Base-by-base conservation (phyloP, 1,140 invertebrate genomes). In the Tetranychus urticae region DNA sequence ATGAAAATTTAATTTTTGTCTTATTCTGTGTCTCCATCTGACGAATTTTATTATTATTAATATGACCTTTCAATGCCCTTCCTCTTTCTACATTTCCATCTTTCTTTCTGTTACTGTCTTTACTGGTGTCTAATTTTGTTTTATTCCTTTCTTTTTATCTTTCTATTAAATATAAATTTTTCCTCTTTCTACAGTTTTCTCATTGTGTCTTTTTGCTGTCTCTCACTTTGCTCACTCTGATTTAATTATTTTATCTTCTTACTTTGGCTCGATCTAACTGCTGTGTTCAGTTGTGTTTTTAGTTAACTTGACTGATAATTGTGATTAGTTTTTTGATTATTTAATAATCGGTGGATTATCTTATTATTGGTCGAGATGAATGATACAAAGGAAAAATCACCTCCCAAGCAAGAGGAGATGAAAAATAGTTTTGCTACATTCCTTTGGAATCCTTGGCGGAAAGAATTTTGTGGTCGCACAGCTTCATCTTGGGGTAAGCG, bases 401-500 rank as follows among this genome's bases (percentile, higher is more conserved):
- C 13, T 31, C 23, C 31, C 31, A 57, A 57, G 14, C n/a, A n/a
- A 12, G 35, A 45, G 2, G 35, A 39, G n/a, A 36, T 31, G 56
- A 75, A 79, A 67, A 89, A 89, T 75, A 69, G n/a, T 31, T 52
- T 52, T n/a, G 50, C 50, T 52, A 12, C 50, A 1, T 52, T 52
- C 31, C 8, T 90, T 61, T 91, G 82, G 80, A 88, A 91, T 76
- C 81, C 83, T 62, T 84, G 88, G 74, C 88, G 84, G 61, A 81
- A 82, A 68, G 83, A 88, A 73, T 82, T 89, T 71, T 75, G 89
- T 65, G 88, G 88, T 63, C 78, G 87, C 65, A 90, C 86, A 62
- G 86, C 84, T 64, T 77, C 81, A 67, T 88, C 85, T 75, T 91
- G 87, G 87, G 85, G 86, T 89, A 75, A 23, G 23, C 23, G 23